phyloP scores from a whole-genome alignment of 2,888 invertebrate species.

The Mythimna ferrago region DNA sequence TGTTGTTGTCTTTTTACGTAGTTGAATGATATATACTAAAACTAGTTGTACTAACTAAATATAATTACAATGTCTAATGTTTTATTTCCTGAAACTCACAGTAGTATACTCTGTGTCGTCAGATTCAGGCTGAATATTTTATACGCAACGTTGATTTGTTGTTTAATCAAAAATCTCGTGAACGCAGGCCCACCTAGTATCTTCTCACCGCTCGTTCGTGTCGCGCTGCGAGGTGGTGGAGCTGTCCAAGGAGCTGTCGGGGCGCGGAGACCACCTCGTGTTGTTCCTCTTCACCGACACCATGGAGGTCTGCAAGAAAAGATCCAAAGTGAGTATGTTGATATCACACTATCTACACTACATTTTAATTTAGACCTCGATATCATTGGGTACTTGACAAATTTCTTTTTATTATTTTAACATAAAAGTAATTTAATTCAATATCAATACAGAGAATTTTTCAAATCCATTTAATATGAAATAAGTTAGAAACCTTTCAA shows the following conservation, averaged over 20 bases:
- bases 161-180: conserved; percentile 14
- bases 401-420: neutral
- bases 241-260: conserved; percentile 95
- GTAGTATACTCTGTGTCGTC: too few relatives aligned
- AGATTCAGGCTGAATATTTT: too few relatives aligned
- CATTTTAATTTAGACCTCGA: neutral
- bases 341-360: neutral
- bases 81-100: too few relatives aligned
- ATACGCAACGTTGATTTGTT: neutral
- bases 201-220: conserved; percentile 97
- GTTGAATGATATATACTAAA: too few relatives aligned
- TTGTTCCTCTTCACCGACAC: conserved; percentile 98
- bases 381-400: neutral
- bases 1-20: too few relatives aligned
- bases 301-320: conserved; percentile 97
- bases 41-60: too few relatives aligned
- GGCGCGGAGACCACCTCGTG: conserved; percentile 96
- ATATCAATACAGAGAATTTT: too few relatives aligned
- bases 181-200: conserved; percentile 96
- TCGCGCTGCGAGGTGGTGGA: conserved; percentile 97
- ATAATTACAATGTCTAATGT: too few relatives aligned
- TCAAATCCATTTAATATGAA: too few relatives aligned
- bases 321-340: conserved; percentile 92
- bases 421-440: too few relatives aligned
- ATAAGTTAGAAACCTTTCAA: too few relatives aligned